Evolutionary conservation across 2,888 invertebrate genomes (phyloP), one percentile per base, ranked within the genome.

Genomic region (Imbricaverruca yamaguchii): DNA sequence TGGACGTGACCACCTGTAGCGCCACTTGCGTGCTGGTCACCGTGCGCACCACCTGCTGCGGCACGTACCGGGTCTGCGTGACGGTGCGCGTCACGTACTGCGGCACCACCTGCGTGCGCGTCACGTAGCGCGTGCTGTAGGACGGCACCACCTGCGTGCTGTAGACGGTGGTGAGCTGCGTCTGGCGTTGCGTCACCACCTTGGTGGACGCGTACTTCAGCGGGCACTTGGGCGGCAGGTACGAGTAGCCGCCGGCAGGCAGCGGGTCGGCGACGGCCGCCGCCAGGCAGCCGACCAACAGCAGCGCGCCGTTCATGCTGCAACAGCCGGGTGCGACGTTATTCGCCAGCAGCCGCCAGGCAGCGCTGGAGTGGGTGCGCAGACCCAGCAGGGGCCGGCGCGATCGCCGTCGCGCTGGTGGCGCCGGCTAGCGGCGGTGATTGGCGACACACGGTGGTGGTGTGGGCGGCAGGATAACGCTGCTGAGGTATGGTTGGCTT

Each of bases 51-150:
- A 74, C 74, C 55, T 53, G 21, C 21, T 55, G 18, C 10, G 74
- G 53, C 21, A 74, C 74, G 53, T 55, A 55, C 21, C 23, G 15
- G 13, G 74, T 74, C 21, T 21, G 53, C 53, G 23, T 12, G 23
- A 74, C 74, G 10, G 55, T 55, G 53, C 74, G 53, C 53, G 23
- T 23, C 74, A 55, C 55, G 21, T 74, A 74, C 74, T 23, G 11
- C 10, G 74, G 74, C 74, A 74, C 74, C 74, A 74, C 74, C 53
- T 55, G 23, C 15, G 74, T 74, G n/a, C 55, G 74, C 74, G 74
- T 74, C 10, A 74, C 55, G 74, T 74, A 74, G 53, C 10, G 15
- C 18, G 74, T 74, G 21, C 55, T 53, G 74, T 74, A 74, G 18
- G 15, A 21, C 10, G 74, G 74, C 53, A 74, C 74, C 18, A 74